Evolutionary conservation across 2,113 vertebrate genomes (phyloP), one percentile per base, ranked within the genome.

Genomic region (Nothobranchius furzeri): DNA sequence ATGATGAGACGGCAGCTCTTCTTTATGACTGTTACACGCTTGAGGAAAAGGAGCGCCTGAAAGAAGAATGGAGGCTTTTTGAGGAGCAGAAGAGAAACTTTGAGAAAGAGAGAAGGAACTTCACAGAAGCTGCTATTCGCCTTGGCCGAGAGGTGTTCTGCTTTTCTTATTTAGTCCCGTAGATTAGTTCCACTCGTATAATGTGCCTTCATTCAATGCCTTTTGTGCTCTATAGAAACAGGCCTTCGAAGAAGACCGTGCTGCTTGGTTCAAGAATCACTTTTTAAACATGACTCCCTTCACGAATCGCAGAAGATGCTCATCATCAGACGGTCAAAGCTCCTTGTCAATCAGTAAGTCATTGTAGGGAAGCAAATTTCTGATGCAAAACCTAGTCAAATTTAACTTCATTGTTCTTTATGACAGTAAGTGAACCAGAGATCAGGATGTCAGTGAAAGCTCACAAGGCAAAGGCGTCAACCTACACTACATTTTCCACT

Each of bases 91-190:
- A 95, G 84, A 95, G 91, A 81, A 99, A 97, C 79, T 99, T 99
- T 70, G 97, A 98, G 85, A 94, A 90, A 76, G 97, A 99, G 71
- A 92, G 96, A 76, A 94, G 91, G 75, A 98, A 93, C 86, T 98
- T 99, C 85, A 99, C 96, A 0, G 97, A 99, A 60, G 97, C 96
- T 55, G 97, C 97, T 51, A 99, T 99, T 83, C 93, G 96, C 74
- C 88, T 99, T 62, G 96, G 96, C 13, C 92, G 95, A 71, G 96
- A 98, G 94, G 97, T 98, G 88, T 15, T 15, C 2, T 40, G 9
- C 37, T 0, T 43, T 48, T 63, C 30, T 37, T 20, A 69, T 49
- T 9, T 43, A 5, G 7, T 0, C 0, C 3, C 1, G 1, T 13
- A 15, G 4, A n/a, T 37, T 25, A 6, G n/a, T 9, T 45, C 4